Conservation (phyloP, 2,113 vertebrate genomes). For the Alces alces region DNA sequence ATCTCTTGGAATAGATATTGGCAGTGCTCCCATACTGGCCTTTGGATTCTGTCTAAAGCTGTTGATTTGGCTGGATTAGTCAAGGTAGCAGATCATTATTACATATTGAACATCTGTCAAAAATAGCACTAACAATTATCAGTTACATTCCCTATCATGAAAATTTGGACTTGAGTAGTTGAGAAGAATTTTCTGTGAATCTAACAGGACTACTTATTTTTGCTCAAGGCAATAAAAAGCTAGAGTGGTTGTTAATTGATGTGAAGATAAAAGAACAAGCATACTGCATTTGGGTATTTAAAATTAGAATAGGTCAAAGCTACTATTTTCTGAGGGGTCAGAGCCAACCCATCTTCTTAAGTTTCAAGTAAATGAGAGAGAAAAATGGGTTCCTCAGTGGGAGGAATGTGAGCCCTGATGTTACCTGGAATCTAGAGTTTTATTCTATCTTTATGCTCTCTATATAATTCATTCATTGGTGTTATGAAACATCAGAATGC, state of each 20-base stretch:
- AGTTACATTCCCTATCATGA: slow-evolving; percentile 72
- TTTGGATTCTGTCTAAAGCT: slow-evolving; percentile 76
- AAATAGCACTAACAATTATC: slow-evolving; percentile 81
- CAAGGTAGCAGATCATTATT: slow-evolving; percentile 80
- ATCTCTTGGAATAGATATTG: slow-evolving; percentile 73
- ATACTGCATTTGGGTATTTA: background rate
- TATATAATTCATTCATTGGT: background rate
- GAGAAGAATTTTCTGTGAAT: slow-evolving; percentile 66
- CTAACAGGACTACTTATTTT: slow-evolving; percentile 44
- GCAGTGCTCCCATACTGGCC: slow-evolving; percentile 73
- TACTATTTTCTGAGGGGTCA: background rate
- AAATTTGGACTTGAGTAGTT: slow-evolving; percentile 61
- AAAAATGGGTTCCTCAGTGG: background rate
- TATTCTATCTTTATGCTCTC: background rate
- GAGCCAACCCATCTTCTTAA: background rate
- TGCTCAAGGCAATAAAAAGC: slow-evolving; percentile 52
- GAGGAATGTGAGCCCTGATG: background rate
- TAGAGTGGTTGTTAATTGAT: slow-evolving; percentile 18
- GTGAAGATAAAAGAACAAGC: slow-evolving; percentile 34
- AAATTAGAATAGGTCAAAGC: background rate
- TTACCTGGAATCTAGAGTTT: background rate
- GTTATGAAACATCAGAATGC: background rate
- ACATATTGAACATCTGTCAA: slow-evolving; percentile 83
- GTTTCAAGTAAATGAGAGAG: background rate
- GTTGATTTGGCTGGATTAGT: slow-evolving; percentile 81